These are phyloP conservation scores for Ichneumoninae sp. DNA, from an alignment of 2,888 invertebrate species.

Conservation along the genomic window DNA sequence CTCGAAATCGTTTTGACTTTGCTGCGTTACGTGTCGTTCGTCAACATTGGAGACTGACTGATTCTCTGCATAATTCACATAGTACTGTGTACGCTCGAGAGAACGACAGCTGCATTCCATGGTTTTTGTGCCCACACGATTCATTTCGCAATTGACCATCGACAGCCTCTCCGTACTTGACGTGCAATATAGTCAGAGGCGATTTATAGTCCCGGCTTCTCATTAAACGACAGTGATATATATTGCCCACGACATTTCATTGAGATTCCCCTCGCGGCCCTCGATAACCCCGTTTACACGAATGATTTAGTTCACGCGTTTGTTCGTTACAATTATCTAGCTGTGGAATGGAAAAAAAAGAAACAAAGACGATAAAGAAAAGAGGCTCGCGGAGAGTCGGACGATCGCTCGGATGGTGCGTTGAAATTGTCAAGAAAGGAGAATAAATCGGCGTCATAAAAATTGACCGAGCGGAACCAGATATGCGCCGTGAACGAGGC, in stretches of 20 bases:
- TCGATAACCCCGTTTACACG: slow-evolving; percentile 49
- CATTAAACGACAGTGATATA: slow-evolving; percentile 43
- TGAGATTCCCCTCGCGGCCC: slow-evolving; percentile 45
- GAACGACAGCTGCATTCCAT: slow-evolving; percentile 58
- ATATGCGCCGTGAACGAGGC: slow-evolving; percentile 11
- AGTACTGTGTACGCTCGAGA: slow-evolving; percentile 33
- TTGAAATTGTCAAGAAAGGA: slow-evolving; percentile 26
- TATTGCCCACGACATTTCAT: slow-evolving; percentile 52
- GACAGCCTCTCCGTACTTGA: slow-evolving; percentile 50
- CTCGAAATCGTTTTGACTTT: neutral
- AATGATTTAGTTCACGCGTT: slow-evolving; percentile 47
- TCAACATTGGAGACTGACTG: neutral
- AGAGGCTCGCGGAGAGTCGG: neutral
- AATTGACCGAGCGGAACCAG: slow-evolving; percentile 31
- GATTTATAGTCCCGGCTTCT: slow-evolving; percentile 57
- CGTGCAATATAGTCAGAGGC: slow-evolving; percentile 47
- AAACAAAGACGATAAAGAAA: neutral
- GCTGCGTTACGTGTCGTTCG: neutral
- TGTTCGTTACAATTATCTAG: slow-evolving; percentile 36
- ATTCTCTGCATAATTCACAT: slow-evolving; percentile 56
- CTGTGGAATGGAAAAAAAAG: slow-evolving; percentile 4
- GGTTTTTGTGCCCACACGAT: slow-evolving; percentile 51
- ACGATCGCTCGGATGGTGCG: neutral
- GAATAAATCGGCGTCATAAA: slow-evolving; percentile 24
- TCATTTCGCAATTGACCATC: slow-evolving; percentile 61